Evolutionary conservation across 2,797 vertebrate genomes (phyloP).

Genomic region (Tolypeutes matacus): DNA sequence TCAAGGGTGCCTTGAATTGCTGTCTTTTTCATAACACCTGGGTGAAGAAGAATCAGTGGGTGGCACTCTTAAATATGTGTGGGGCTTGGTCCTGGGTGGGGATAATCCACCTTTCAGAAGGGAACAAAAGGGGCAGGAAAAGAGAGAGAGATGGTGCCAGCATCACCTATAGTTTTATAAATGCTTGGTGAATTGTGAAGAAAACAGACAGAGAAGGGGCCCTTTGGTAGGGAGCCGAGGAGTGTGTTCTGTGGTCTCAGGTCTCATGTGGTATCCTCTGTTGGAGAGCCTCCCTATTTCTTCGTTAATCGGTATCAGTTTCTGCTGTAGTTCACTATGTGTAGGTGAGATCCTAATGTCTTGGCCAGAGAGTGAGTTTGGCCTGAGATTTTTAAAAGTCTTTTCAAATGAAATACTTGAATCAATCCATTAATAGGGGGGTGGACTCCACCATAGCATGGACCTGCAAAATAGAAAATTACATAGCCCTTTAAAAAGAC

Average conservation of each 20-base stretch:
- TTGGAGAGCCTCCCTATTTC: not conserved
- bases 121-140: not conserved
- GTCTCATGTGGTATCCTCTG: not conserved
- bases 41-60: not conserved
- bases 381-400: not conserved
- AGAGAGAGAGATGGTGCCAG: not conserved
- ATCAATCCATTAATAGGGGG: not conserved
- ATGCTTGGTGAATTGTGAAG: conserved; percentile 15
- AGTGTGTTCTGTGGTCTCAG: not conserved
- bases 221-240: not conserved
- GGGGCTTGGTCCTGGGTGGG: not conserved
- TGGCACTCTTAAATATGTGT: not conserved
- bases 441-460: conserved; percentile 1
- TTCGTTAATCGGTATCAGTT: not conserved
- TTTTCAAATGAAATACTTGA: not conserved
- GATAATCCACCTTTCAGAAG: not conserved
- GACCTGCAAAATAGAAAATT: not conserved
- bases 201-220: not conserved
- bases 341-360: not conserved
- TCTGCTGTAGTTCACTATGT: not conserved
- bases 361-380: not conserved
- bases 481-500: not conserved
- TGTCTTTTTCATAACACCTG: not conserved
- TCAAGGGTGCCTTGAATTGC: not conserved
- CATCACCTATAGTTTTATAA: not conserved